Evolutionary conservation across 2,113 vertebrate genomes (phyloP).

Genomic region (Pseudopipra pipra): DNA sequence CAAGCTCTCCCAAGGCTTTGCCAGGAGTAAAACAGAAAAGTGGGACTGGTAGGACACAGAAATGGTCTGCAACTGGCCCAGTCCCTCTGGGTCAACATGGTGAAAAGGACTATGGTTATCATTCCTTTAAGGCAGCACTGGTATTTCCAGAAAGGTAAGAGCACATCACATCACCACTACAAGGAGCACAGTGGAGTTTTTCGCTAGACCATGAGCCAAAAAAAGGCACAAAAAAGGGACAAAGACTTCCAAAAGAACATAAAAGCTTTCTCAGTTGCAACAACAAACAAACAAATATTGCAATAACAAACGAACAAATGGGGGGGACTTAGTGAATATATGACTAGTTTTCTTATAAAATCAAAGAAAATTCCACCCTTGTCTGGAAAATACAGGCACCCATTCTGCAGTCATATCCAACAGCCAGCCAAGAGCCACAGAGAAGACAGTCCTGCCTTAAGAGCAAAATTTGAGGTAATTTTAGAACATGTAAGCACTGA

Average conservation of each 20-base stretch:
- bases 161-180: neutral
- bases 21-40: neutral
- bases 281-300: neutral
- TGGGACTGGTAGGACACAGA: neutral
- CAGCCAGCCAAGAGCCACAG: neutral
- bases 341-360: neutral
- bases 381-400: neutral
- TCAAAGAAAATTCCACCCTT: neutral
- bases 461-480: neutral
- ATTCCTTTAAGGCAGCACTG: neutral
- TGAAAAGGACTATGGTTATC: neutral
- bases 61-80: neutral
- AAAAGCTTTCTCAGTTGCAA: neutral
- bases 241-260: neutral
- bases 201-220: neutral
- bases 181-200: neutral
- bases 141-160: neutral
- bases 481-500: neutral
- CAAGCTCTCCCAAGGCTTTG: neutral
- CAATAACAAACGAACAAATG: neutral
- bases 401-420: neutral
- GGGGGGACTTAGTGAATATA: neutral
- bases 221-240: neutral
- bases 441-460: neutral
- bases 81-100: neutral